These are phyloP conservation scores for Maniola hyperantus DNA, from an alignment of 2,888 invertebrate genomes.

Conservation along the genomic window DNA sequence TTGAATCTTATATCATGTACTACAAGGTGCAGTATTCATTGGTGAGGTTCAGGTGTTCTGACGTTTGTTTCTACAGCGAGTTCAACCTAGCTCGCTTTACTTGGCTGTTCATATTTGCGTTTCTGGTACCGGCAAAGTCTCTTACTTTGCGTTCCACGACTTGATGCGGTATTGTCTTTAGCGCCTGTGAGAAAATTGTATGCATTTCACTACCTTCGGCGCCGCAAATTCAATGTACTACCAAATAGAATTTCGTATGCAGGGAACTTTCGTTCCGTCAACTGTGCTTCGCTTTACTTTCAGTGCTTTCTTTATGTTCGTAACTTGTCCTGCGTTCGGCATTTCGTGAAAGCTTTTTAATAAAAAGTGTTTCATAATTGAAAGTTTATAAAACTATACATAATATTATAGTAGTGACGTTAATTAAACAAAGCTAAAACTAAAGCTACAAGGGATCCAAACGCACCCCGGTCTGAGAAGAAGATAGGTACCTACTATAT, in stretches of 20 bases:
- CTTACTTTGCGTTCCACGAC: slow-evolving; percentile 70
- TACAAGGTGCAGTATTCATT: slow-evolving; percentile 19
- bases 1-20: neutral
- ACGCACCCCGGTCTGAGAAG: no score
- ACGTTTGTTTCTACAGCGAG: slow-evolving; percentile 38
- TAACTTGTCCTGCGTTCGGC: slow-evolving; percentile 1
- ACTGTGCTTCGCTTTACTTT: slow-evolving; percentile 26
- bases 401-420: neutral
- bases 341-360: neutral
- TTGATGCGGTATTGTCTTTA: slow-evolving; percentile 72
- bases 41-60: slow-evolving; percentile 34
- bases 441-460: no score
- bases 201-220: slow-evolving; percentile 54
- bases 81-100: slow-evolving; percentile 61
- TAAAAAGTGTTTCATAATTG: no score
- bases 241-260: slow-evolving; percentile 37
- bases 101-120: slow-evolving; percentile 68
- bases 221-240: slow-evolving; percentile 31
- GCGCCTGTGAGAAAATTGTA: slow-evolving; percentile 65
- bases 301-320: slow-evolving; percentile 12
- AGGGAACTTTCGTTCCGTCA: slow-evolving; percentile 32
- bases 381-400: neutral
- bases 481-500: no score
- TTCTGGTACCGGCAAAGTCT: slow-evolving; percentile 73
- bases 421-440: no score